A percentile compares a stretch with the other conserved stretches of the same genome.
Conservation (phyloP, 2,888 invertebrate genomes). For the Dromius quadrimaculatus region DNA sequence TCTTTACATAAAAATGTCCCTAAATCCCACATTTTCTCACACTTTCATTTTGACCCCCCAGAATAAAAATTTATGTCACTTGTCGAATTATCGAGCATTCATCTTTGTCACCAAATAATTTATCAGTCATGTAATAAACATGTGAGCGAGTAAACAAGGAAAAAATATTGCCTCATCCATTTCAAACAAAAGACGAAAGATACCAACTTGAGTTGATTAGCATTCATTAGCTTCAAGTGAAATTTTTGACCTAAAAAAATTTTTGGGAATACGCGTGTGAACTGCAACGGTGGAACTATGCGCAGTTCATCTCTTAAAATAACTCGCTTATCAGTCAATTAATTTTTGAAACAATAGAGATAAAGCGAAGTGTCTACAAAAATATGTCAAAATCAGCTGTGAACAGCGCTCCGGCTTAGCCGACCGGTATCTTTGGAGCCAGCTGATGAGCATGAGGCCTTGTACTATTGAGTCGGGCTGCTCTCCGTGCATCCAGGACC, state of each 20-base stretch:
- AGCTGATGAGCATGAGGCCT: conserved; percentile 34
- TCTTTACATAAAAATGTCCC: conserved; percentile 22
- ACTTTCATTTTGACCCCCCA: conserved; percentile 3
- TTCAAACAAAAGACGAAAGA: conserved; percentile 22
- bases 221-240: conserved; percentile 26
- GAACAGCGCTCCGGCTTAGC: conserved; percentile 8
- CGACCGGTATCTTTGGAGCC: conserved; percentile 24
- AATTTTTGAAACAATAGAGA: conserved; percentile 43
- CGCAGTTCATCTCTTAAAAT: conserved; percentile 9
- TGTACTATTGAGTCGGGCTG: background rate
- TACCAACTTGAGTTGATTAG: conserved; percentile 15
- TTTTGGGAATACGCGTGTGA: background rate
- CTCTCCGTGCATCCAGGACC: conserved; percentile 10
- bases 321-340: conserved; percentile 18
- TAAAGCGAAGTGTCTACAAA: conserved; percentile 40
- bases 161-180: conserved; percentile 19
- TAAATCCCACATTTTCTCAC: conserved; percentile 26
- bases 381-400: conserved; percentile 50
- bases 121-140: conserved; percentile 28
- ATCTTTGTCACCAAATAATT: conserved; percentile 27
- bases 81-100: background rate
- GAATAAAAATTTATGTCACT: conserved; percentile 11
- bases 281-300: background rate
- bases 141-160: conserved; percentile 16
- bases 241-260: conserved; percentile 25